Percentiles rank a stretch among this genome's conserved stretches.
Conservation (phyloP, 2,888 invertebrate genomes). For the Argyra leucocephala region DNA sequence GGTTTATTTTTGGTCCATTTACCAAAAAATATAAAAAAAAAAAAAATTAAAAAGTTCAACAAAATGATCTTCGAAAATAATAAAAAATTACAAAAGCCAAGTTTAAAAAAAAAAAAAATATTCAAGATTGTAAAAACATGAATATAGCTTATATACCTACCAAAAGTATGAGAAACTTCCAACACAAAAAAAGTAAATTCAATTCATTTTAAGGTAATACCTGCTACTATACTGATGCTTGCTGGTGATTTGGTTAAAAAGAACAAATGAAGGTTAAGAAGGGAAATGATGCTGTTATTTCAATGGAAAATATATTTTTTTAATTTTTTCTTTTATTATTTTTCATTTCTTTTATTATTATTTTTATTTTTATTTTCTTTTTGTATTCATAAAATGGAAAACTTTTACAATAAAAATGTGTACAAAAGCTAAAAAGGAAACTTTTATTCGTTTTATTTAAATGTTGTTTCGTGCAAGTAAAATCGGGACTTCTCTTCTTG, state of each 20-base stretch:
- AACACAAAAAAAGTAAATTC: neutral
- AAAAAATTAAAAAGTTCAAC: too few species aligned
- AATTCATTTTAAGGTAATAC: too few species aligned
- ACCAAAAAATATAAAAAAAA: too few species aligned
- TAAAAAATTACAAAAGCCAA: too few species aligned
- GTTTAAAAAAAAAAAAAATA: too few species aligned
- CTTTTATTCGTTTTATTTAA: neutral
- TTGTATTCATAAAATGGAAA: neutral
- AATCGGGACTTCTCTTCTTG: neutral
- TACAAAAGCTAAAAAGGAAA: conserved; percentile 6
- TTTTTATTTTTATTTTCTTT: neutral
- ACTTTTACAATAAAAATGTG: conserved; percentile 6
- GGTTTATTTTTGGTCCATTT: too few species aligned
- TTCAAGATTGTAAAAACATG: too few species aligned
- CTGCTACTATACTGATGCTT: too few species aligned
- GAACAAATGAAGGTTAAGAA: neutral
- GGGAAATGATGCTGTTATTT: too few species aligned
- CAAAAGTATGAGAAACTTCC: too few species aligned
- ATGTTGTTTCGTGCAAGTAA: neutral
- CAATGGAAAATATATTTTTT: neutral
- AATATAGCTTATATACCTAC: neutral
- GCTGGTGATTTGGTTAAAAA: too few species aligned
- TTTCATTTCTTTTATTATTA: neutral
- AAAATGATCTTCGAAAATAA: too few species aligned
- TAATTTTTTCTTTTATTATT: neutral